A percentile compares a stretch with the other conserved stretches of the same genome.
phyloP scores from a whole-genome alignment of 2,113 vertebrate genomes.

The Heptranchias perlo region DNA sequence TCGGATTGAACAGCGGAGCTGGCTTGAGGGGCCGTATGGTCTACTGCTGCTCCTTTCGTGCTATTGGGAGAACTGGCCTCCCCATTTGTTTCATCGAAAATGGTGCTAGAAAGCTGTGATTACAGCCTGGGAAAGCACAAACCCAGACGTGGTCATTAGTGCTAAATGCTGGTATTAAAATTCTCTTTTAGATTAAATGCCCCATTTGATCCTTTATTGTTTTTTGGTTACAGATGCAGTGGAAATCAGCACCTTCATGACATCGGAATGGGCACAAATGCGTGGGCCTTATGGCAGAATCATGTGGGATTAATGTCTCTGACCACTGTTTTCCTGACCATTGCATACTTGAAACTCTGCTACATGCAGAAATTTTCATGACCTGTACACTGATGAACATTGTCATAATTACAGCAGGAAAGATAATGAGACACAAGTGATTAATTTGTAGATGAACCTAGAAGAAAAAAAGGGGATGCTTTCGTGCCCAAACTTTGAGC shows the following conservation, averaged over 20 bases:
- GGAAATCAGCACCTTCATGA: slow-evolving; percentile 61
- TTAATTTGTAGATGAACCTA: background rate
- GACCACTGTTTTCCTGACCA: slow-evolving; percentile 67
- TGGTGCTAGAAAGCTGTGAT: too few relatives aligned
- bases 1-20: too few relatives aligned
- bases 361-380: slow-evolving; percentile 85
- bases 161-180: too few relatives aligned
- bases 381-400: slow-evolving; percentile 3
- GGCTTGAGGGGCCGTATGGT: too few relatives aligned
- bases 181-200: background rate
- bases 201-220: background rate
- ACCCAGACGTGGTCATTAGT: too few relatives aligned
- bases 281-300: slow-evolving; percentile 85
- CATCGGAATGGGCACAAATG: slow-evolving; percentile 66
- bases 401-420: too few relatives aligned
- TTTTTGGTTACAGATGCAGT: slow-evolving; percentile 51
- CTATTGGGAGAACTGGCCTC: too few relatives aligned
- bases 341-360: slow-evolving; percentile 74
- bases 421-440: background rate
- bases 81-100: too few relatives aligned
- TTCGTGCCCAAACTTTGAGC: too few relatives aligned
- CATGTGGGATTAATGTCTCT: slow-evolving; percentile 70
- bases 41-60: too few relatives aligned
- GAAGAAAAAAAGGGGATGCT: background rate
- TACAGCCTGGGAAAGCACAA: too few relatives aligned